Conservation (phyloP, 2,888 invertebrate genomes). For the Gari tellinella region DNA sequence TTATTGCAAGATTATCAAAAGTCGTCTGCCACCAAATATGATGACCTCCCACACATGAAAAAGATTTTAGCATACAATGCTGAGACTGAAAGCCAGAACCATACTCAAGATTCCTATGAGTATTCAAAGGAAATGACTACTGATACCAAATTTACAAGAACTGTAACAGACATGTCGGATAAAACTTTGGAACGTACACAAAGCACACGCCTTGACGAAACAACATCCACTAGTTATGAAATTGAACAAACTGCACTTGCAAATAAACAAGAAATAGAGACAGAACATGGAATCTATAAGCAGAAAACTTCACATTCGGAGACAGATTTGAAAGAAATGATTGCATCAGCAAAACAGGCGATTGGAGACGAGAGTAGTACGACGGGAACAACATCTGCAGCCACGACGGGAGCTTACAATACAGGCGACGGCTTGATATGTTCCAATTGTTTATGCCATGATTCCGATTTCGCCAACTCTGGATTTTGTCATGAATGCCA, state of each 20-base stretch:
- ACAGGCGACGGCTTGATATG: constrained; percentile 26
- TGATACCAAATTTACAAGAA: not conserved
- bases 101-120: not conserved
- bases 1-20: constrained; percentile 21
- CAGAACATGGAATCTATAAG: not conserved
- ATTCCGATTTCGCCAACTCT: constrained; percentile 32
- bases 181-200: not conserved
- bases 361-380: not conserved
- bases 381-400: not conserved
- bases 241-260: too few species aligned
- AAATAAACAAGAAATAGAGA: not conserved
- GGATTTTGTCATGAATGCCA: constrained; percentile 42
- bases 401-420: constrained; percentile 1
- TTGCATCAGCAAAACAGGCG: constrained; percentile 41
- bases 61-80: constrained; percentile 28
- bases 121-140: not conserved
- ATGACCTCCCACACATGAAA: constrained; percentile 37
- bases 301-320: constrained; percentile 22
- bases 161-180: not conserved
- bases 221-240: too few species aligned
- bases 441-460: constrained; percentile 32
- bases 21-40: constrained; percentile 21
- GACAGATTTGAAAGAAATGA: constrained; percentile 38
- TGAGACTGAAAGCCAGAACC: not conserved
- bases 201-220: not conserved